A percentile compares a stretch with the other conserved stretches of the same genome.
Conservation (phyloP, 1,140 invertebrate species). For the Oedothorax gibbosus region DNA sequence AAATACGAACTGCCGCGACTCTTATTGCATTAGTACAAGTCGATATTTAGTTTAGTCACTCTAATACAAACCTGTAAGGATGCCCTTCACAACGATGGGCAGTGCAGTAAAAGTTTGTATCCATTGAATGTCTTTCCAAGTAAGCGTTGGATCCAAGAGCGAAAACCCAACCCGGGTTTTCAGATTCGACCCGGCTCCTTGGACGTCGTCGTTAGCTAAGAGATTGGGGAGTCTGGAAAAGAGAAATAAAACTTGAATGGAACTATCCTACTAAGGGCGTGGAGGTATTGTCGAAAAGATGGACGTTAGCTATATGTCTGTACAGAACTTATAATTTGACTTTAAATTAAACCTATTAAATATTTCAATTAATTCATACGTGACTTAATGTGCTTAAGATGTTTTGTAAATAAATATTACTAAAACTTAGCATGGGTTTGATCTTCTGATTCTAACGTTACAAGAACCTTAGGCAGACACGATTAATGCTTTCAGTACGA, state of each 20-base stretch:
- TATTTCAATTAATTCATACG: too few relatives aligned
- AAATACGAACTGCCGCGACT: neutral
- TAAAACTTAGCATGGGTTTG: too few relatives aligned
- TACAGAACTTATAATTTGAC: too few relatives aligned
- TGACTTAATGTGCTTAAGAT: too few relatives aligned
- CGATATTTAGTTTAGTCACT: neutral
- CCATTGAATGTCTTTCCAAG: slow-evolving; percentile 89
- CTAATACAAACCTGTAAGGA: slow-evolving; percentile 74
- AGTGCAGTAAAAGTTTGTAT: slow-evolving; percentile 79
- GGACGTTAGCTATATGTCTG: too few relatives aligned
- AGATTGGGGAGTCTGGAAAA: slow-evolving; percentile 34
- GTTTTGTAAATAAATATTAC: too few relatives aligned
- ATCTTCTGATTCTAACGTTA: too few relatives aligned
- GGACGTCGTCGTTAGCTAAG: neutral
- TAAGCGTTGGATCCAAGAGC: slow-evolving; percentile 80
- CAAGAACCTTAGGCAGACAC: too few relatives aligned
- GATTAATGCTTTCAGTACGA: too few relatives aligned
- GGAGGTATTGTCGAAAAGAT: too few relatives aligned
- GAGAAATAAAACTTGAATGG: neutral
- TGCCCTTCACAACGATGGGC: slow-evolving; percentile 90
- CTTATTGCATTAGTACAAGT: neutral
- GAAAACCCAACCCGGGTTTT: slow-evolving; percentile 62
- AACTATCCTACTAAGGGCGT: too few relatives aligned
- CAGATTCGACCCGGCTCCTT: slow-evolving; percentile 7
- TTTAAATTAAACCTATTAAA: too few relatives aligned